Base-by-base conservation (phyloP, 2,113 vertebrate species). In the Noturus placidus region DNA sequence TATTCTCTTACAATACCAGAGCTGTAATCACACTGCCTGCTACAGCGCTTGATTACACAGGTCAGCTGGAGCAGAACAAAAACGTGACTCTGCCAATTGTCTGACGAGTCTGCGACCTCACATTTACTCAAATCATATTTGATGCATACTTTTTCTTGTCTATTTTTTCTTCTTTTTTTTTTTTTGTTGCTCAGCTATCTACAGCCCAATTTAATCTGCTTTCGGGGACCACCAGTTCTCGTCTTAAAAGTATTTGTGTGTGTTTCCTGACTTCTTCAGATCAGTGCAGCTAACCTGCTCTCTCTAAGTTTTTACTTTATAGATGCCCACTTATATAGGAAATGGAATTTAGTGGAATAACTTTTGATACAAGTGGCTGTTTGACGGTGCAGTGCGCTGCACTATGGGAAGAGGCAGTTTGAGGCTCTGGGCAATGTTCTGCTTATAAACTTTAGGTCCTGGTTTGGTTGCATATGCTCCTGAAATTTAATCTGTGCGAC, bases 1-100 rank as follows among this genome's bases (percentile, higher is more conserved):
- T 65, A 50, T 61, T 78, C 72, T 52, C 7, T 27, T 65, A n/a
- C 59, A 79, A 57, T 52, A 52, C 57, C 74, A 52, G 74, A 30
- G 56, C 59, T 33, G 59, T 52, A 86, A 86, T 78, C 72, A 86
- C 35, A 25, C 33, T 65, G n/a, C 27, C 33, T 65, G n/a, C 27
- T 65, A 35, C 69, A 54, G 84, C 2, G 17, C 70, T 33, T 86
- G 38, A 72, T 72, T 72, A 35, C 46, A 65, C 33, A 25, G 42
- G 61, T 35, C n/a, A 54, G 8, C n/a, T 63, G 59, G 10, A 52
- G 42, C 22, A 67, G 42, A 67, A 79, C 20, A 52, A 27, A 76
- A 65, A 86, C 25, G n/a, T 33, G 27, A 35, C 42, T 65, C 11
- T 50, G 4, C 57, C 59, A 79, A 50, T 20, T 30, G 56, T 78